Conservation (phyloP, 2,113 vertebrate genomes). For the Sebastes schlegelii region DNA sequence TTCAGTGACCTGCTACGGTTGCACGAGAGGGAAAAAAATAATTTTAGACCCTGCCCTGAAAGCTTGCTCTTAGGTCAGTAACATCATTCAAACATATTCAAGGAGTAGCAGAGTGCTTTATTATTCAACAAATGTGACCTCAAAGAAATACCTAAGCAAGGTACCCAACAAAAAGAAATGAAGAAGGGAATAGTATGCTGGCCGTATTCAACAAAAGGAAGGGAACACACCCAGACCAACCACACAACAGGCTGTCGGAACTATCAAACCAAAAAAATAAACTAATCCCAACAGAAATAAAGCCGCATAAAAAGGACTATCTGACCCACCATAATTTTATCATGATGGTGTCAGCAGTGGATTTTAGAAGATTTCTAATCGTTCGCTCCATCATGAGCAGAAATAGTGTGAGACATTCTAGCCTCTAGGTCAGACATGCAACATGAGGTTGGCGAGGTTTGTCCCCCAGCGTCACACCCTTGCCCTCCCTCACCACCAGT, state of each 20-base stretch:
- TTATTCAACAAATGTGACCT: not conserved
- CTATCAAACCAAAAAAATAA: not conserved
- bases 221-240: not conserved
- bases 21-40: too few relatives aligned
- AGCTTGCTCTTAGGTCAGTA: not conserved
- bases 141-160: not conserved
- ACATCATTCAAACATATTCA: not conserved
- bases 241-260: not conserved
- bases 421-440: slow-evolving; percentile 33
- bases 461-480: slow-evolving; percentile 19
- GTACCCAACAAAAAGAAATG: not conserved
- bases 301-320: not conserved
- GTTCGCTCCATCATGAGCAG: not conserved
- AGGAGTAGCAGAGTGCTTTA: not conserved
- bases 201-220: not conserved
- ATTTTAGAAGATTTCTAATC: not conserved
- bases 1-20: too few relatives aligned
- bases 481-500: slow-evolving; percentile 33
- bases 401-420: not conserved
- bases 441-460: slow-evolving; percentile 19
- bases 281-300: not conserved
- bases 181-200: not conserved
- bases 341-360: not conserved
- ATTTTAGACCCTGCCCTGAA: not conserved
- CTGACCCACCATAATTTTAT: not conserved